Base-by-base conservation (phyloP, 1,140 invertebrate genomes). In the Cherax destructor region DNA sequence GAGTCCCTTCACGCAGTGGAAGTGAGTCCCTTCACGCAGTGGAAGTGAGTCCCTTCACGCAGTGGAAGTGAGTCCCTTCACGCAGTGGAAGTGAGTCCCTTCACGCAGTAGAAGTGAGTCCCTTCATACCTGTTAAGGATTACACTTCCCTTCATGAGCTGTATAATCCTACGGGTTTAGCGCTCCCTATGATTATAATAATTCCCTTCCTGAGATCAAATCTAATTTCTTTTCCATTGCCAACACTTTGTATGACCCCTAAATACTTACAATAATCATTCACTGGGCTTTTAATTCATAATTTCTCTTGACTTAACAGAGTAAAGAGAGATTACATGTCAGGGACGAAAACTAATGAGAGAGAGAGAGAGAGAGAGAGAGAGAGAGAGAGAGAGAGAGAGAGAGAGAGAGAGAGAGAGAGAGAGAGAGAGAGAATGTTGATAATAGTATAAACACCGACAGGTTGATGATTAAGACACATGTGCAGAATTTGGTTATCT, bases 341-440 rank as follows among this genome's bases (percentile, higher is more conserved):
- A 41, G 2, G 30, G 30, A 41, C 30, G 0, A 41, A 41, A 59
- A 59, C 5, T 6, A 76, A 21, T 9, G 72, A 76, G 72, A 76
- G 72, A 5, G 77, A 78, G n/a, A 78, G n/a, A 24, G 77, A 78
- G 49, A 80, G 78, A 50, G 47, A 52, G 77, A 78, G 77, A 78
- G 47, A 49, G 77, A 79, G 77, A 79, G 77, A 79, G 77, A 79
- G 77, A 79, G 77, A 79, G 77, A 49, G 77, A 49, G 47, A 49
- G 47, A 49, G 47, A 79, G 77, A 79, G 77, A 79, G 77, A 79
- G 77, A 79, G 77, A 79, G 77, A 79, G 77, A 79, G 77, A 79
- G 77, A 79, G 77, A 79, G 77, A 79, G 77, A 79, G 77, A 79
- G 24, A 79, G 77, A 79, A 18, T 49, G 24, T 49, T 47, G 30